Evolutionary conservation across 2,113 vertebrate species (phyloP).

Genomic region (Falco punctatus): DNA sequence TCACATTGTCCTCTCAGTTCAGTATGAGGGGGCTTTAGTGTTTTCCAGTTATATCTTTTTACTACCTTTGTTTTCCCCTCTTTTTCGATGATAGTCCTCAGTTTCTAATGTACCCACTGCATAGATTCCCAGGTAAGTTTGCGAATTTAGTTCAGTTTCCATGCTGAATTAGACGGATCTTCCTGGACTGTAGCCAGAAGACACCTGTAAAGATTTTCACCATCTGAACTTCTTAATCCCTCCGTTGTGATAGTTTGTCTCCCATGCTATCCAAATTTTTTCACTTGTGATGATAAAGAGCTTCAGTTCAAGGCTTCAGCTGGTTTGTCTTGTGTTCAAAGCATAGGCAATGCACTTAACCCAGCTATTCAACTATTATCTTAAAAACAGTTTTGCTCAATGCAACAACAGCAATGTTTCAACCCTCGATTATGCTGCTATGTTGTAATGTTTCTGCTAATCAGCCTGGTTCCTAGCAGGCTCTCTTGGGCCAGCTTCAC

Average conservation of each 20-base stretch:
- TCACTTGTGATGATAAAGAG: slow-evolving; percentile 16
- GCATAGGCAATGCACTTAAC: slow-evolving; percentile 2
- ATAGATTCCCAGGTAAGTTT: background rate
- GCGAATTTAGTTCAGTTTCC: background rate
- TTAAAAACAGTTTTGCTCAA: slow-evolving; percentile 23
- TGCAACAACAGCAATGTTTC: slow-evolving; percentile 5
- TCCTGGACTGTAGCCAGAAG: background rate
- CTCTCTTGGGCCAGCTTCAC: background rate
- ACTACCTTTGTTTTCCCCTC: background rate
- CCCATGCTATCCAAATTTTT: slow-evolving; percentile 2
- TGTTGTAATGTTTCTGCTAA: background rate
- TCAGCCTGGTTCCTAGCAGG: slow-evolving; percentile 4
- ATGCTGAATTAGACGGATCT: background rate
- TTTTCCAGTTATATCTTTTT: background rate
- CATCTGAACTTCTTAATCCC: slow-evolving; percentile 1
- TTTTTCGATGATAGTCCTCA: background rate
- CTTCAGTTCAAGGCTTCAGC: slow-evolving; percentile 22
- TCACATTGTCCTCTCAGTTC: background rate
- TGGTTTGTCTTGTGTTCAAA: slow-evolving; percentile 17
- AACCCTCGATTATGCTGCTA: background rate
- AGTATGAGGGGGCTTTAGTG: background rate
- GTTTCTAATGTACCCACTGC: background rate
- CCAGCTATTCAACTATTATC: background rate
- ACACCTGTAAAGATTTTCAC: slow-evolving; percentile 30
- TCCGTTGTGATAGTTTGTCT: slow-evolving; percentile 42